Percentiles rank a stretch among this genome's conserved stretches.
These are phyloP conservation scores for Menidia beryllina DNA, from an alignment of 2,113 vertebrate genomes.

Conservation along the genomic window DNA sequence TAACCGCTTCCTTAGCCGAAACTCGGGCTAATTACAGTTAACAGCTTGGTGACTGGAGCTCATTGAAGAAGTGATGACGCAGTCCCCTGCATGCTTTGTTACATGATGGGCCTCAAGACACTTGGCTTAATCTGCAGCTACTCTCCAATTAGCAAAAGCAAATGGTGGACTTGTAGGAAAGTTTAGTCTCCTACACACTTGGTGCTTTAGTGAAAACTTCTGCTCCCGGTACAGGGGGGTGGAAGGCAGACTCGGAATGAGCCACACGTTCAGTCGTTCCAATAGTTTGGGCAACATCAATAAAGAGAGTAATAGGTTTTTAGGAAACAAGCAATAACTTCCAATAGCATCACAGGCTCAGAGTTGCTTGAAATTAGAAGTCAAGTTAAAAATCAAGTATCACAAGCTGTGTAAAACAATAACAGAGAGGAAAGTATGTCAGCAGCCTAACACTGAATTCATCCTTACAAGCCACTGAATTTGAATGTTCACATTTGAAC, in stretches of 20 bases:
- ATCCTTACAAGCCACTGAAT: too few relatives aligned
- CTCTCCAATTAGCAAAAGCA: constrained; percentile 2
- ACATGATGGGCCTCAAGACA: constrained; percentile 10
- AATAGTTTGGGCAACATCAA: constrained; percentile 27
- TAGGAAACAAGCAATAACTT: too few relatives aligned
- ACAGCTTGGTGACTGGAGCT: neutral
- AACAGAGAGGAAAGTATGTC: neutral
- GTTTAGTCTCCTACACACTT: constrained; percentile 30
- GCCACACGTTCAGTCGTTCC: constrained; percentile 21
- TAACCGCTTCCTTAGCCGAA: neutral
- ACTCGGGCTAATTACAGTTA: constrained; percentile 1
- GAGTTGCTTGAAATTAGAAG: neutral
- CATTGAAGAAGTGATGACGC: neutral
- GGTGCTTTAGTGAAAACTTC: constrained; percentile 8
- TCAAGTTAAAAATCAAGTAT: neutral
- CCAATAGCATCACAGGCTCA: constrained; percentile 1
- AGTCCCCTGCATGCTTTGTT: neutral
- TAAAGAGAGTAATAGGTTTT: constrained; percentile 2
- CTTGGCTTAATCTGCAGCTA: constrained; percentile 5
- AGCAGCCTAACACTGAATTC: neutral
- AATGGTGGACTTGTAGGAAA: constrained; percentile 9
- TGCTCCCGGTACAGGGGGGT: constrained; percentile 20
- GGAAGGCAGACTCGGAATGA: constrained; percentile 25
- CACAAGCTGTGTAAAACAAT: too few relatives aligned
- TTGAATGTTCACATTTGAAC: too few relatives aligned